Percentiles rank a stretch among this genome's conserved stretches.
Evolutionary conservation across 1,140 invertebrate species (phyloP).

Genomic region (Berghia stephanieae): DNA sequence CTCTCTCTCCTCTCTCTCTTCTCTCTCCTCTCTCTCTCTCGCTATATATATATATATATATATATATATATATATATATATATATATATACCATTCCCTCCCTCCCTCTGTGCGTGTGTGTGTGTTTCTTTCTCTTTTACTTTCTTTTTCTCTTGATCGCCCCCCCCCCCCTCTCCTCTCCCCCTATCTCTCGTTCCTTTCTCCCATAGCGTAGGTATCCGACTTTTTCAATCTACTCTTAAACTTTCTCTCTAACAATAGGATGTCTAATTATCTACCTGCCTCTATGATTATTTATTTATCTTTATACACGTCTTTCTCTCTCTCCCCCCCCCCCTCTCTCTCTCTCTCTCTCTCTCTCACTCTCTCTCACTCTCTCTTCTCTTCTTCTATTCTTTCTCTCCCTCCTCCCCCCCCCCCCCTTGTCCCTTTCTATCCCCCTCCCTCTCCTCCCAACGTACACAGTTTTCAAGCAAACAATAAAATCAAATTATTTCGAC

Average conservation of each 20-base stretch:
- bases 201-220: background rate
- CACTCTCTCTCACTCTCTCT: background rate
- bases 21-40: too few species aligned
- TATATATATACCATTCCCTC: background rate
- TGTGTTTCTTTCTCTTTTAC: background rate
- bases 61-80: too few species aligned
- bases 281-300: background rate
- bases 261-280: background rate
- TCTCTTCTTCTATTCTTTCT: background rate
- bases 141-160: background rate
- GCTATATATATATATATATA: too few species aligned
- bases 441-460: background rate
- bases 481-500: background rate
- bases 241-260: too few species aligned
- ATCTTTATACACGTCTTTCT: background rate
- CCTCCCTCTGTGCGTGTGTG: background rate
- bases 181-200: background rate
- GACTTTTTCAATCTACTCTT: constrained; percentile 63
- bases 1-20: background rate
- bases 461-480: background rate
- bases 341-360: background rate
- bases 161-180: background rate
- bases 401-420: background rate
- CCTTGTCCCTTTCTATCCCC: background rate
- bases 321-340: background rate